phyloP scores from a whole-genome alignment of 2,888 invertebrate genomes.

The Brachypalpus laphriformis region DNA sequence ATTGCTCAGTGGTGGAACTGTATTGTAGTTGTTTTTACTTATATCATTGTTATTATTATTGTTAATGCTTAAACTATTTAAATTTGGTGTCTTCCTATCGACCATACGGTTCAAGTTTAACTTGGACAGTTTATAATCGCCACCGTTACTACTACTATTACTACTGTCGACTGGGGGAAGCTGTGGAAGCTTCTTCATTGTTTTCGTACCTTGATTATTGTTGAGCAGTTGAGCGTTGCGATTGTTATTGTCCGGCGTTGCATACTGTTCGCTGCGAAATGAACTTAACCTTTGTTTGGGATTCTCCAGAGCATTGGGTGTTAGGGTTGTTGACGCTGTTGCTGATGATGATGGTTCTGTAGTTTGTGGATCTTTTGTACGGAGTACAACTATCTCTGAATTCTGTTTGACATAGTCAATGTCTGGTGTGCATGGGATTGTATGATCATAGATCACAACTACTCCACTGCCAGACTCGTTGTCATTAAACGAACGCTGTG shows the following conservation, averaged over 20 bases:
- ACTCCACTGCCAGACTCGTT: constrained; percentile 77
- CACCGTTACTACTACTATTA: constrained; percentile 60
- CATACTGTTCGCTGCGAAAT: constrained; percentile 82
- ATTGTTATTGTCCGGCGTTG: constrained; percentile 72
- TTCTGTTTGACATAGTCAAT: constrained; percentile 82
- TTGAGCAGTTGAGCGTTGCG: constrained; percentile 59
- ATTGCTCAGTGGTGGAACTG: constrained; percentile 74
- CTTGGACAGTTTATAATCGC: constrained; percentile 67
- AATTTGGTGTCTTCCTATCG: constrained; percentile 71
- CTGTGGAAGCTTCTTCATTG: constrained; percentile 60
- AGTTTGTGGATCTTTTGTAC: constrained; percentile 81
- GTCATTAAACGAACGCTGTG: constrained; percentile 53
- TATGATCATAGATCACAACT: constrained; percentile 82
- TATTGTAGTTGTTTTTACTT: constrained; percentile 54
- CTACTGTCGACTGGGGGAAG: constrained; percentile 58
- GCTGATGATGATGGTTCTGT: constrained; percentile 68
- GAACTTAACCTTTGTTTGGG: constrained; percentile 82
- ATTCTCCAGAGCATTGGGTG: constrained; percentile 77
- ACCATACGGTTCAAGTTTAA: constrained; percentile 69
- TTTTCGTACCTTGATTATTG: constrained; percentile 73
- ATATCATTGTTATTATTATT: constrained; percentile 59
- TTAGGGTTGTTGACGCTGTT: constrained; percentile 65
- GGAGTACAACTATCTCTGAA: constrained; percentile 82
- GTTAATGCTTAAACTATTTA: constrained; percentile 71
- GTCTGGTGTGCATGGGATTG: constrained; percentile 81